Evolutionary conservation across 2,888 invertebrate genomes (phyloP), one percentile per base, ranked within the genome.

Genomic region (Myathropa florea): DNA sequence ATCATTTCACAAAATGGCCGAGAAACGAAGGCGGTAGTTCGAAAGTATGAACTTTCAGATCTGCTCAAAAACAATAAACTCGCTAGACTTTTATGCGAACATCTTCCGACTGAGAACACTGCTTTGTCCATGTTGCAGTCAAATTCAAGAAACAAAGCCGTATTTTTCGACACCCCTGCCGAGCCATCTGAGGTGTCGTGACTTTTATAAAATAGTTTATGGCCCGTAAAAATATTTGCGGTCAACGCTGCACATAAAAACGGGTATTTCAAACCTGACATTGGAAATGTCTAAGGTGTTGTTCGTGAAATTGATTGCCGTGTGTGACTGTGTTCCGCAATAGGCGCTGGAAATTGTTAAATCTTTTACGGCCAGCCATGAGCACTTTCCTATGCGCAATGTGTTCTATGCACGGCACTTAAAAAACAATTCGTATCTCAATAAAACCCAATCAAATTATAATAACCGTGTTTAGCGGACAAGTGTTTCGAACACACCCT

Each of bases 381-480:
- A 23, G 23, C 57, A 24, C 57, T 57, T 57, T 57, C 57, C 67
- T 63, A 76, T 83, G 67, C 72, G 23, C 6, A 53, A 23, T 21
- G 55, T 76, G 61, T 77, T n/a, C 53, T 24, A 53, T 46, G 18
- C 39, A 24, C 33, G 33, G 26, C 86, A 86, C 78, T 86, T 83
- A 67, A 86, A 86, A 83, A 79, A 14, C 83, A 63, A 86, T 86
- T 86, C 70, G 39, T 79, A 79, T 75, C 71, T 70, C 86, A 78
- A 86, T 86, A 71, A 78, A 83, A 78, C 55, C 39, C 78, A 70
- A 86, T 86, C 82, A 82, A 86, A 83, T 55, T 65, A 21, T 83
- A 83, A 86, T 86, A 83, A 86, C 83, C 75, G 75, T 83, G 83
- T 86, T 86, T 79, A 86, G 75, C 36, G 33, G 83, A 79, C 83